Conservation (phyloP, 2,113 vertebrate genomes). For the Phyllostomus hastatus region DNA sequence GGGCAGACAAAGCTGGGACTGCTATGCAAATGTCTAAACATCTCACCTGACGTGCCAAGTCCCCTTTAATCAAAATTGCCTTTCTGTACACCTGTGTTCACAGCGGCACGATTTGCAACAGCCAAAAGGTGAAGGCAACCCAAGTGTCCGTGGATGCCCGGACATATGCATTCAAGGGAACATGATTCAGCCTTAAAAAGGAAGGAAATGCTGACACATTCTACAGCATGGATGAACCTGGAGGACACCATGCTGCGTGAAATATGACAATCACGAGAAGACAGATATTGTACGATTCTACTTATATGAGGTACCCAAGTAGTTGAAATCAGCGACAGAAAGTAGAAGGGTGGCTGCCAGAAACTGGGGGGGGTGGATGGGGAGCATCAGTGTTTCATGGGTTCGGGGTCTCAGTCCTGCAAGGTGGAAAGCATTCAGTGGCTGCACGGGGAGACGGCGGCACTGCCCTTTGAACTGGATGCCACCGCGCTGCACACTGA, state of each 20-base stretch:
- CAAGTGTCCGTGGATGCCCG: background rate
- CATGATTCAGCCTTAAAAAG: background rate
- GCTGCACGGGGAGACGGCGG: fast-evolving
- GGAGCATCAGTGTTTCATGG: background rate
- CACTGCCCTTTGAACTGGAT: background rate
- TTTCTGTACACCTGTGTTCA: background rate
- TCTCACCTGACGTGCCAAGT: background rate
- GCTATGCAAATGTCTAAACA: background rate
- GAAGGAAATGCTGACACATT: background rate
- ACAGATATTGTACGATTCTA: background rate
- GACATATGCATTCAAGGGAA: too few relatives aligned
- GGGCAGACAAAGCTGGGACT: background rate
- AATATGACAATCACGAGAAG: background rate
- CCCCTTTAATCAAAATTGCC: background rate
- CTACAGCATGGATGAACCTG: too few relatives aligned
- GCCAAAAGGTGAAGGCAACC: background rate
- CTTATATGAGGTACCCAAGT: background rate
- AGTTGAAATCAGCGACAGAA: background rate
- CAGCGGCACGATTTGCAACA: background rate
- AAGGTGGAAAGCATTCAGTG: background rate
- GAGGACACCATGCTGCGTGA: too few relatives aligned
- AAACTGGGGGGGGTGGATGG: too few relatives aligned
- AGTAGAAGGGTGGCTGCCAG: too few relatives aligned
- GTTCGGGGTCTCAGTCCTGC: background rate
- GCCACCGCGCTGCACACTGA: background rate